Evolutionary conservation across 1,140 invertebrate species (phyloP).

Genomic region (Alviniconcha marisindica): DNA sequence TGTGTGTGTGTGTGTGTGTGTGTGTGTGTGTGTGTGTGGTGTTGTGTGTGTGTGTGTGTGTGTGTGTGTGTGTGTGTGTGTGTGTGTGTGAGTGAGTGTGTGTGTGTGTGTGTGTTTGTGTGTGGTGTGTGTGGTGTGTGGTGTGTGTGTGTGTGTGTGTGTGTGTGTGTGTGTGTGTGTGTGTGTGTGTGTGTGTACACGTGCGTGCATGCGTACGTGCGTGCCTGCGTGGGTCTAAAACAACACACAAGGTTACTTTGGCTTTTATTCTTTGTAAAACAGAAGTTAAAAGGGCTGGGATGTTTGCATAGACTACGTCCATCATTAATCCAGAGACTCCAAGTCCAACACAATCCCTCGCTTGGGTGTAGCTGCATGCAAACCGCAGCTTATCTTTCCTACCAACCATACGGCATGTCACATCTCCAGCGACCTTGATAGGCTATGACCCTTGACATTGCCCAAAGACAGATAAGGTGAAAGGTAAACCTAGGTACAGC

Average conservation of each 20-base stretch:
- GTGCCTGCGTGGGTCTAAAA: neutral
- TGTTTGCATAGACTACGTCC: neutral
- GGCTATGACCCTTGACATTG: too few relatives aligned
- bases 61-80: neutral
- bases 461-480: too few relatives aligned
- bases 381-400: too few relatives aligned
- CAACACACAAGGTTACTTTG: too few relatives aligned
- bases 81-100: constrained; percentile 7
- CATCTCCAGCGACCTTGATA: too few relatives aligned
- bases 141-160: constrained; percentile 18
- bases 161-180: constrained; percentile 22
- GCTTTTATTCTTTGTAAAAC: too few relatives aligned
- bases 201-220: neutral
- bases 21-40: constrained; percentile 16
- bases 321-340: neutral
- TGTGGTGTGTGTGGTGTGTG: neutral
- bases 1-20: constrained; percentile 24
- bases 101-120: constrained; percentile 6
- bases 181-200: neutral
- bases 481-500: too few relatives aligned
- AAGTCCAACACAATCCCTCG: neutral
- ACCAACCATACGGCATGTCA: too few relatives aligned
- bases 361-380: too few relatives aligned
- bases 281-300: too few relatives aligned
- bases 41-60: neutral